phyloP scores from a whole-genome alignment of 2,797 vertebrate species.

The Eremophila alpestris region DNA sequence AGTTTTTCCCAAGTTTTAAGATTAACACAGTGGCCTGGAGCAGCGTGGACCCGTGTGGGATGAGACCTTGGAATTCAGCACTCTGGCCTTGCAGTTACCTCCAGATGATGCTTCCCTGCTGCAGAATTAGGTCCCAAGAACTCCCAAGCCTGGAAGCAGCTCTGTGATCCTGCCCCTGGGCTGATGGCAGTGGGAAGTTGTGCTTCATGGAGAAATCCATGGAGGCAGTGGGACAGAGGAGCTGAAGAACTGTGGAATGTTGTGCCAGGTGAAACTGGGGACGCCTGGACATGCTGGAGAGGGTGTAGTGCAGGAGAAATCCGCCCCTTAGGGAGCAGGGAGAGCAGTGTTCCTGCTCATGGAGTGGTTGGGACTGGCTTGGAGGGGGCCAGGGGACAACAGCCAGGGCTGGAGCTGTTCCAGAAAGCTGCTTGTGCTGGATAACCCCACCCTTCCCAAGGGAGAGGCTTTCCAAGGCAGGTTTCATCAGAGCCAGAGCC shows the following conservation, averaged over 20 bases:
- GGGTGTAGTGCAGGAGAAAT: not conserved
- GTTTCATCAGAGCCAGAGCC: conserved; percentile 11
- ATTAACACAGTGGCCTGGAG: not conserved
- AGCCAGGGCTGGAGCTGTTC: not conserved
- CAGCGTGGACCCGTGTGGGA: rapidly evolving
- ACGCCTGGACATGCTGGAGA: not conserved
- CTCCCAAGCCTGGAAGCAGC: not conserved
- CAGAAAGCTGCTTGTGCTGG: not conserved
- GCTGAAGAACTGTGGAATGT: not conserved
- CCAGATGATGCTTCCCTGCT: not conserved
- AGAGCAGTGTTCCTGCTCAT: not conserved
- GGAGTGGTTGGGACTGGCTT: not conserved
- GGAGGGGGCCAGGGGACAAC: not conserved
- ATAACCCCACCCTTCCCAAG: conserved; percentile 17
- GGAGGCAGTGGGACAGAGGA: not conserved
- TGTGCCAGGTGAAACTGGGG: not conserved
- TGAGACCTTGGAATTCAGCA: not conserved
- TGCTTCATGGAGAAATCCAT: not conserved
- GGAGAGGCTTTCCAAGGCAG: conserved; percentile 32
- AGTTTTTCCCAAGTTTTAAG: not conserved
- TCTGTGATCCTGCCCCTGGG: not conserved
- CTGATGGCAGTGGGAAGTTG: rapidly evolving
- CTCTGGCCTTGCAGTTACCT: not conserved
- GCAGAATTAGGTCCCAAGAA: not conserved
- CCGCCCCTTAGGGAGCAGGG: not conserved